Percentiles rank a stretch among this genome's conserved stretches.
phyloP scores from a whole-genome alignment of 2,797 vertebrate genomes.

The Semaprochilodus insignis region DNA sequence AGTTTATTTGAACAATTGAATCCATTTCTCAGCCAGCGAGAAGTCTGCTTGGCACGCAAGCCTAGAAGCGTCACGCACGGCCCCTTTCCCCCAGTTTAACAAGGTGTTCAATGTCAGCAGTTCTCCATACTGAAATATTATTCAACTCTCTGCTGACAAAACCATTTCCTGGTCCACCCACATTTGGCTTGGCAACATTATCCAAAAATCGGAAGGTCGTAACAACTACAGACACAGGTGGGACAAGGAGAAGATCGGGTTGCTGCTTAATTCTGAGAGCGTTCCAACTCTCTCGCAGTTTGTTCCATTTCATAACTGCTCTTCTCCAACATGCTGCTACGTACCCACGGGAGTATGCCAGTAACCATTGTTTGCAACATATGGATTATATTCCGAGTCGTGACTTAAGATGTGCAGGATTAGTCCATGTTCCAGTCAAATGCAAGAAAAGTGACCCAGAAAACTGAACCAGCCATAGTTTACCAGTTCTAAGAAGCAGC shows the following conservation, averaged over 20 bases:
- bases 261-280: neutral
- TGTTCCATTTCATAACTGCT: conserved; percentile 4
- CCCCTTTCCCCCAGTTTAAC: conserved; percentile 32
- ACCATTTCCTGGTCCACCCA: conserved; percentile 26
- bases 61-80: neutral
- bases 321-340: neutral
- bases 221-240: conserved; percentile 6
- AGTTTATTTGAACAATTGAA: conserved; percentile 2
- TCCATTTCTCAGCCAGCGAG: neutral
- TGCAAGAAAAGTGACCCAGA: neutral
- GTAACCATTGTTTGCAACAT: neutral
- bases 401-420: neutral
- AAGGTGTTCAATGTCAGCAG: conserved; percentile 38
- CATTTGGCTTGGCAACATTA: conserved; percentile 40
- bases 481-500: neutral
- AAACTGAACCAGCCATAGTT: neutral
- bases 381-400: neutral
- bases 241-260: conserved; percentile 17
- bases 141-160: conserved; percentile 19
- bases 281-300: conserved; percentile 2
- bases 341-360: neutral
- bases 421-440: neutral
- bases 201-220: neutral
- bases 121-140: conserved; percentile 18
- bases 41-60: neutral